A percentile compares a stretch with the other conserved stretches of the same genome.
These are phyloP conservation scores for Drosophila nigritarsus DNA, from an alignment of 2,888 invertebrate genomes.

Conservation along the genomic window DNA sequence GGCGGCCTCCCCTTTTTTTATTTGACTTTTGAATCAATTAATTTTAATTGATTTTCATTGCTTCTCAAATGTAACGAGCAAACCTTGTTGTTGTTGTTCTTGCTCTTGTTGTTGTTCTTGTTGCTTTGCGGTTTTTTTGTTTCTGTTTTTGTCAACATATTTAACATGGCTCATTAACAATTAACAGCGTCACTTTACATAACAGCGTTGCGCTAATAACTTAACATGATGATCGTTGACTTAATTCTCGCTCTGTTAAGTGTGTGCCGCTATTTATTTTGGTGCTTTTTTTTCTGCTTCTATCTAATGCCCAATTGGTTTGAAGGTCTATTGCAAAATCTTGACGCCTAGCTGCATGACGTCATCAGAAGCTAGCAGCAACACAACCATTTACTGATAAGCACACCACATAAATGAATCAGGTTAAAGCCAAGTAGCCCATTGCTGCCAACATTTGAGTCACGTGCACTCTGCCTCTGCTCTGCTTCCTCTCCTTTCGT, in stretches of 20 bases:
- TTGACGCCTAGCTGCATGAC: slow-evolving; percentile 25
- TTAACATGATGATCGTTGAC: slow-evolving; percentile 30
- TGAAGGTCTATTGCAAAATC: slow-evolving; percentile 8
- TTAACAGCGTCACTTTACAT: slow-evolving; percentile 38
- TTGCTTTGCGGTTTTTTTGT: slow-evolving; percentile 14
- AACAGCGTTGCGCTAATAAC: slow-evolving; percentile 33
- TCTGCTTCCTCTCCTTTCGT: background rate
- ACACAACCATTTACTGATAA: slow-evolving; percentile 33
- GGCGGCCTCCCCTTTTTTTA: slow-evolving; percentile 53
- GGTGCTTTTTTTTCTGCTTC: background rate
- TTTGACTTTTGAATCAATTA: slow-evolving; percentile 79
- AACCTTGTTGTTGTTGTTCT: slow-evolving; percentile 39
- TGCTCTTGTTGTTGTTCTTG: slow-evolving; percentile 30
- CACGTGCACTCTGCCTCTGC: slow-evolving; percentile 12
- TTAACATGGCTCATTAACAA: slow-evolving; percentile 47
- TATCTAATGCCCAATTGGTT: slow-evolving; percentile 6
- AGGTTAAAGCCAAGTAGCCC: slow-evolving; percentile 10
- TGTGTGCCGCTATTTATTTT: slow-evolving; percentile 6
- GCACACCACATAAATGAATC: slow-evolving; percentile 34
- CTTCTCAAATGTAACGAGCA: slow-evolving; percentile 64
- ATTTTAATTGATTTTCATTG: slow-evolving; percentile 83
- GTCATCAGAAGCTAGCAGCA: slow-evolving; percentile 23
- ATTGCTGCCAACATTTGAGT: slow-evolving; percentile 14
- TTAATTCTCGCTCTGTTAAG: slow-evolving; percentile 19
- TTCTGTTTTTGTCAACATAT: slow-evolving; percentile 25